Evolutionary conservation across 2,797 vertebrate genomes (phyloP).

Genomic region (Podarcis lilfordi): DNA sequence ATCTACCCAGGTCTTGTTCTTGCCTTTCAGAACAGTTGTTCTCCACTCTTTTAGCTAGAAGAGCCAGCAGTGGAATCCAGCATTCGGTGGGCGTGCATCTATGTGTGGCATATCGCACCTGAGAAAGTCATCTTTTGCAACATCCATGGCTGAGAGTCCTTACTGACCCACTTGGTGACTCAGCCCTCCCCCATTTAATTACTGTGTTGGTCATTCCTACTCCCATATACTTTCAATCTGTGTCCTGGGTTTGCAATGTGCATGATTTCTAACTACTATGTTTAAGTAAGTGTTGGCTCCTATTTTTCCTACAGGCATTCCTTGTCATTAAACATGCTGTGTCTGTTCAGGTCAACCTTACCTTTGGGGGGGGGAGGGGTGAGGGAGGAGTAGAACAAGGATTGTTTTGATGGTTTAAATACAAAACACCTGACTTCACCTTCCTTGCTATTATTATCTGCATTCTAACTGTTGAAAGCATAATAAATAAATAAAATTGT

Average conservation of each 20-base stretch:
- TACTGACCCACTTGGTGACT: background rate
- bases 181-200: background rate
- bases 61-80: background rate
- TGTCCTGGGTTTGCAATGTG: background rate
- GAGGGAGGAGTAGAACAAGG: too few species aligned
- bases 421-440: background rate
- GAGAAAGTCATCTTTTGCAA: background rate
- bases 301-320: conserved; percentile 1
- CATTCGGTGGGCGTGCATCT: background rate
- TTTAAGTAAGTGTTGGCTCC: background rate
- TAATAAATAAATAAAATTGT: too few species aligned
- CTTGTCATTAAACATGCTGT: background rate
- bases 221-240: background rate
- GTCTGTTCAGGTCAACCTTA: background rate
- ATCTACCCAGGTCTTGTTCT: background rate
- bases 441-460: background rate
- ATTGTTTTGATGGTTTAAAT: background rate
- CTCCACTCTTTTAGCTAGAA: background rate
- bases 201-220: background rate
- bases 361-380: background rate
- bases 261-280: background rate
- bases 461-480: background rate
- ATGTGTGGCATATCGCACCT: background rate
- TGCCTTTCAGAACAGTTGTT: background rate
- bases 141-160: background rate